Evolutionary conservation across 2,113 vertebrate genomes (phyloP), one percentile per base, ranked within the genome.

Genomic region (Silurus asotus): DNA sequence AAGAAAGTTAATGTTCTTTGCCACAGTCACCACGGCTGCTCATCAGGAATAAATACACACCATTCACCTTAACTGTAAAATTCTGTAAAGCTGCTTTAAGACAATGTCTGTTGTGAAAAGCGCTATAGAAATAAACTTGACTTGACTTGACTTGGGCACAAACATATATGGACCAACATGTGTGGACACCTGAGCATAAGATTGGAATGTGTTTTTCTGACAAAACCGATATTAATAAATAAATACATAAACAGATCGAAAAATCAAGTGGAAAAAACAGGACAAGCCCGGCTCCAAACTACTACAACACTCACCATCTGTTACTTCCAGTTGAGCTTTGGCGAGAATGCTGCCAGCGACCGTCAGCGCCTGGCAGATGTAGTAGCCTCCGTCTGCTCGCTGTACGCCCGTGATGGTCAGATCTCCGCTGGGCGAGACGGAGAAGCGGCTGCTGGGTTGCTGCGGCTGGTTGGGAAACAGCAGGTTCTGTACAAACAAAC

Each of bases 291-390:
- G 37, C 51, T 45, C 85, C n/a, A 8, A 51, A 61, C 51, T 67
- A 51, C 58, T 49, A 37, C 82, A 77, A 10, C 64, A 87, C 96
- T 96, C 91, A 99, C 98, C 98, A 92, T 99, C 98, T 91, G 97
- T 99, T 93, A 99, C 98, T 94, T 99, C 98, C 94, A 99, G 95
- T 90, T 99, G 98, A 90, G 98, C 98, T 91, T 99, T 99, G 92
- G 98, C 97, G 89, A 99, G 95, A 91, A 99, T 99, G 92, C 98
- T 99, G 91, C 98, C 98, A 65, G 98, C 98, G 89, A 99, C 97
- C 0, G 97, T 99, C 87, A 99, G 93, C 0, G 98, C 98, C 94
- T 99, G 98, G 93, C 98, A 99, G 93, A 99, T 98, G 90, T 99
- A 99, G 93, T 97, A 99, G 72, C 98, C 98, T 0, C 96, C 96